Evolutionary conservation across 2,888 invertebrate species (phyloP), one percentile per base, ranked within the genome.

Genomic region (Nezara viridula): DNA sequence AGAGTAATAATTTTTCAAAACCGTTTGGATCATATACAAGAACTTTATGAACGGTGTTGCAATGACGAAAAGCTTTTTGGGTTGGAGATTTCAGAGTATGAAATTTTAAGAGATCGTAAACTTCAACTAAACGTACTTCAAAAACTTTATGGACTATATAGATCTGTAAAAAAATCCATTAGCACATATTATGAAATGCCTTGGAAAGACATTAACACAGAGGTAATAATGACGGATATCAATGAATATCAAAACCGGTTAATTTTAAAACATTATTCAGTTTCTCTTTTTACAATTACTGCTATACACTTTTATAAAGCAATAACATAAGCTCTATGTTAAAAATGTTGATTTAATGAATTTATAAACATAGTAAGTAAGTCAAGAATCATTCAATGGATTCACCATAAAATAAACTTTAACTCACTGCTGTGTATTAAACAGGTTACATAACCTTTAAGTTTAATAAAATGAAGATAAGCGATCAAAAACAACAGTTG

Each of bases 61-160:
- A 97, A 95, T 91, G 98, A 97, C 50, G 98, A 98, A 93, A 95
- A 95, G 91, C 93, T 98, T 86, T 98, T 98, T 92, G 98, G 98
- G 0, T 94, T 98, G 92, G 95, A 96, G 91, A 95, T 96, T 12
- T 96, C 96, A 32, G 96, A 97, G 90, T 98, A 98, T 93, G 98
- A 98, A 0, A 94, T 95, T 90, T 92, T 98, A 87, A 95, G 96
- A 90, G 95, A 95, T 91, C 95, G 97, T 91, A 97, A 96, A 92
- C 97, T 96, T 91, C 97, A 98, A 92, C 95, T 98, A 91, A 96
- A 96, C 92, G 94, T 98, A 87, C 93, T 98, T 32, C 97, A 96
- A 93, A 97, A 97, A 92, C 93, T 98, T 92, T 98, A 97, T 91
- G 93, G 94, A 0, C 93, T 96, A 89, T 98, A 98, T 93, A 94